A percentile compares a stretch with the other conserved stretches of the same genome.
These are phyloP conservation scores for Agrotis exclamationis DNA, from an alignment of 2,888 invertebrate species.

Conservation along the genomic window DNA sequence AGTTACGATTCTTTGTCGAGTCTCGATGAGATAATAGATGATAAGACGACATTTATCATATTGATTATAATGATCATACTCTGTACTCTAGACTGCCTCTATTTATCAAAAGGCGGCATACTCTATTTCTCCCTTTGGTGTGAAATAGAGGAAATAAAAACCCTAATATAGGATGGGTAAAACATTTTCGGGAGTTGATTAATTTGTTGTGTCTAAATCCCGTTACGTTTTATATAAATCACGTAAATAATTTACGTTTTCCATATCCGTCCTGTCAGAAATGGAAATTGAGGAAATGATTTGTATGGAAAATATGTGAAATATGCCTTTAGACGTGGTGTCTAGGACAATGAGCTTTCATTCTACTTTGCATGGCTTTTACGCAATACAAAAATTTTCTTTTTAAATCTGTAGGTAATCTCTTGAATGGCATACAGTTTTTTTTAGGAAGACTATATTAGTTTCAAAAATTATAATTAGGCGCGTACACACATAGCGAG, in stretches of 20 bases:
- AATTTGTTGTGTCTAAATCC: no score
- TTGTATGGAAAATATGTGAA: slow-evolving; percentile 3
- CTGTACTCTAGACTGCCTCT: neutral
- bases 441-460: no score
- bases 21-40: no score
- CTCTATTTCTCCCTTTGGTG: neutral
- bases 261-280: slow-evolving; percentile 19
- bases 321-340: neutral
- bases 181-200: slow-evolving; percentile 26
- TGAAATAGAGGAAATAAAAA: slow-evolving; percentile 16
- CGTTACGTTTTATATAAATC: slow-evolving; percentile 34
- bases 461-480: no score
- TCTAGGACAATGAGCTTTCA: neutral
- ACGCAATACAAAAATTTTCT: no score
- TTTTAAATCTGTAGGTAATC: no score
- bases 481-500: no score
- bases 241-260: slow-evolving; percentile 43
- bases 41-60: no score
- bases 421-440: no score
- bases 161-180: slow-evolving; percentile 12
- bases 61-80: no score
- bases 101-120: neutral
- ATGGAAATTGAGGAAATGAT: slow-evolving; percentile 34
- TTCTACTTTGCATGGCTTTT: neutral
- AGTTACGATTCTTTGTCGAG: no score